phyloP scores from a whole-genome alignment of 2,888 invertebrate species.

The Sarcophaga caerulescens region DNA sequence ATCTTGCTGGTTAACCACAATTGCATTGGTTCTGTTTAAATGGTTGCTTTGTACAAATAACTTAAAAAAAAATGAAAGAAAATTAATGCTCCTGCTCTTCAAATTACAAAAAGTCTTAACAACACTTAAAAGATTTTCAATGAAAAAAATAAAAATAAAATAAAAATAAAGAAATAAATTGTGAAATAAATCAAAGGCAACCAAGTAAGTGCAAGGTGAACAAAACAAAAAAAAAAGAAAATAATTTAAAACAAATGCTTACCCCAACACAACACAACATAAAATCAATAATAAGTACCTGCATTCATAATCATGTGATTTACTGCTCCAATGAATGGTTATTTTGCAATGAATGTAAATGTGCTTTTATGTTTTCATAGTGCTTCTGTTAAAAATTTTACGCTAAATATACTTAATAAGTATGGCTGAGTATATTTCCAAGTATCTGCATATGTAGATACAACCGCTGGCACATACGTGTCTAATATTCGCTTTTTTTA shows the following conservation, averaged over 20 bases:
- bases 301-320: constrained; percentile 33
- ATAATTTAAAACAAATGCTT: neutral
- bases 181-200: constrained; percentile 20
- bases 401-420: constrained; percentile 45
- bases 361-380: neutral
- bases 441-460: neutral
- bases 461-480: constrained; percentile 19
- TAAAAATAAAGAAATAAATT: neutral
- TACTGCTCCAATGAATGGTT: constrained; percentile 21
- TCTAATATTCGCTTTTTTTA: neutral
- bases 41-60: constrained; percentile 28
- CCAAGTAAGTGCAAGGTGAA: constrained; percentile 63
- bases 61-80: constrained; percentile 7
- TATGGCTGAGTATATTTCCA: neutral
- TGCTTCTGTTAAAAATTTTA: constrained; percentile 42
- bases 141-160: constrained; percentile 37
- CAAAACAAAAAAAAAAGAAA: neutral
- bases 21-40: constrained; percentile 40
- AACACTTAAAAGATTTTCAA: constrained; percentile 59
- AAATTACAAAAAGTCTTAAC: constrained; percentile 40
- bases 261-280: neutral
- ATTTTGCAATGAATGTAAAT: neutral
- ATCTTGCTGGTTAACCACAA: constrained; percentile 1
- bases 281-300: neutral
- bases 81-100: constrained; percentile 34